Percentiles rank a stretch among this genome's conserved stretches.
Evolutionary conservation across 2,888 invertebrate genomes (phyloP).

Genomic region (Xestobium rufovillosum): DNA sequence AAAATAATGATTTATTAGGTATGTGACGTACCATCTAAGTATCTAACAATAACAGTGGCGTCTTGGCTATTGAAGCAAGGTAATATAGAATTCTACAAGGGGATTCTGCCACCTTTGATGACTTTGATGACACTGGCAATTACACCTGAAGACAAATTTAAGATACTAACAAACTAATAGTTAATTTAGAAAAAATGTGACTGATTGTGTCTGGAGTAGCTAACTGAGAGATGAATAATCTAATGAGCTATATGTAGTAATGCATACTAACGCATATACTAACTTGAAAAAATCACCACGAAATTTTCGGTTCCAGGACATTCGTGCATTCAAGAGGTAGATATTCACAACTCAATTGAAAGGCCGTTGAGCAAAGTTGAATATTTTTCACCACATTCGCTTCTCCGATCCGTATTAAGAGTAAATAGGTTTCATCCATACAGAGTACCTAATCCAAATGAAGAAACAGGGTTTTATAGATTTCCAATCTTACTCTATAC

Average conservation of each 20-base stretch:
- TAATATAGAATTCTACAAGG: too few species aligned
- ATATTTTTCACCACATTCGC: constrained; percentile 5
- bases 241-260: constrained; percentile 19
- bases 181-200: too few species aligned
- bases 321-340: constrained; percentile 6
- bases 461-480: not conserved
- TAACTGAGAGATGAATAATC: too few species aligned
- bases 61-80: too few species aligned
- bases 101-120: too few species aligned
- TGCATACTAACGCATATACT: not conserved
- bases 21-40: too few species aligned
- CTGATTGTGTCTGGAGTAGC: too few species aligned
- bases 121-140: too few species aligned
- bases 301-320: constrained; percentile 6
- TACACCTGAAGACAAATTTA: too few species aligned
- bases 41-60: too few species aligned
- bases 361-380: constrained; percentile 3
- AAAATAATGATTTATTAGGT: too few species aligned
- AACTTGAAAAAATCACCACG: not conserved
- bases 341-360: constrained; percentile 4
- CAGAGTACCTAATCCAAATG: not conserved
- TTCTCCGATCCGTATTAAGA: not conserved
- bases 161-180: too few species aligned
- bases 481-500: not conserved
- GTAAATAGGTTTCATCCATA: not conserved